These are phyloP conservation scores for Apaloderma vittatum DNA, from an alignment of 2,113 vertebrate species.

Conservation along the genomic window DNA sequence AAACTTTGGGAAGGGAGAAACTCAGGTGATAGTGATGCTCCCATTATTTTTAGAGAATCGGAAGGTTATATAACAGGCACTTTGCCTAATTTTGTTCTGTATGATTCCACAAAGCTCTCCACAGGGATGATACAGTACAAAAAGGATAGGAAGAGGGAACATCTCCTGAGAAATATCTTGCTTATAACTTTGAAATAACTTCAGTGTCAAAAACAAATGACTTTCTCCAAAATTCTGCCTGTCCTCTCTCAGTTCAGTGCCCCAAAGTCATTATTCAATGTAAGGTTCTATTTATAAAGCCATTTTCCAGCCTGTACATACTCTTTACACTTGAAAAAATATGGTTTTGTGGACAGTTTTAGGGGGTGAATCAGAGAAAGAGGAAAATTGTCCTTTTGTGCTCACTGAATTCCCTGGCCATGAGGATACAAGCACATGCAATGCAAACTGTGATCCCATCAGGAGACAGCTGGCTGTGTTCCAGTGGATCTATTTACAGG, in stretches of 20 bases:
- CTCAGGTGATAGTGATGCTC: neutral
- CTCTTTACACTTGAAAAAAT: conserved; percentile 60
- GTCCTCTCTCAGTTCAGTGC: conserved; percentile 57
- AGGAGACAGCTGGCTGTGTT: neutral
- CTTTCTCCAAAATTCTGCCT: conserved; percentile 50
- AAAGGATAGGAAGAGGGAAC: conserved; percentile 44
- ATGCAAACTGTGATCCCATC: conserved; percentile 12
- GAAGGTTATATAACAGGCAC: conserved; percentile 56
- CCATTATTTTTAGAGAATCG: conserved; percentile 63
- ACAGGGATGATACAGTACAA: conserved; percentile 27
- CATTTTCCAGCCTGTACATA: conserved; percentile 36
- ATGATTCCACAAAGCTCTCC: conserved; percentile 29
- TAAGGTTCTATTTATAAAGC: conserved; percentile 63
- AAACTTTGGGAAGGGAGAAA: conserved; percentile 24
- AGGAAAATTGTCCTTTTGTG: conserved; percentile 64
- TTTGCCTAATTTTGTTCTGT: conserved; percentile 70
- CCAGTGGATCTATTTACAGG: conserved; percentile 21
- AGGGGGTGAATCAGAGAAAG: conserved; percentile 1
- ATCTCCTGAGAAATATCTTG: conserved; percentile 66
- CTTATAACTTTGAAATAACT: conserved; percentile 75
- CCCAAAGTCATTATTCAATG: conserved; percentile 61
- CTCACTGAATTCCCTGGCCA: conserved; percentile 27
- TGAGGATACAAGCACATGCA: neutral
- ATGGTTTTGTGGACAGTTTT: conserved; percentile 56
- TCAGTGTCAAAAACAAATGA: conserved; percentile 69